Evolutionary conservation across 2,888 invertebrate genomes (phyloP), one percentile per base, ranked within the genome.

Genomic region (Phyllotreta striolata): DNA sequence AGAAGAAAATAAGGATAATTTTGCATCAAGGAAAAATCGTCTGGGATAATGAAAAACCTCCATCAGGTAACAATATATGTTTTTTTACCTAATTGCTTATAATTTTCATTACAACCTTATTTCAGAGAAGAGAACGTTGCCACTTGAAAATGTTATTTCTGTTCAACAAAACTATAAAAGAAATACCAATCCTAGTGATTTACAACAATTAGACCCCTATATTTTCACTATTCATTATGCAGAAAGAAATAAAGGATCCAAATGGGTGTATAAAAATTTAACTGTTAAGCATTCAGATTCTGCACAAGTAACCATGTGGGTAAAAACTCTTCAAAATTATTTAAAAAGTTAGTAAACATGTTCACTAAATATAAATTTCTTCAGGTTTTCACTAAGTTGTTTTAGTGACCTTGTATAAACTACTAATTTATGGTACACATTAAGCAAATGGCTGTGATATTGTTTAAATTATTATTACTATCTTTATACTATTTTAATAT

Each of bases 151-250:
- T 77, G 83, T 87, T 24, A 79, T 87, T 66, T 81, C 85, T 6
- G 85, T 86, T 1, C 80, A 81, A 61, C 84, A 84, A 64, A 82
- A 82, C 62, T 81, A 82, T 62, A 77, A 80, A 59, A 78, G 78
- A 74, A 75, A 77, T 55, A 77, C 77, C 9, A 80, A 80, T 62
- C 78, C 79, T 71, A 71, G 82, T 72, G 79, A 80, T 64, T 76
- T 76, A 47, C 73, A 73, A 52, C 63, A 70, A 61, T 69, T 78
- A 40, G 77, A 80, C 63, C 82, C 83, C 6, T 81, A 83, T 61
- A 83, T 84, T 70, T 88, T 87, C 72, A 83, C 86, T 47, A 83
- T 89, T n/a, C 86, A 89, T 73, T 89, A 88, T 78, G 88, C 87
- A 0, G 85, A 85, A 10, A 79, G 82, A 47, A 82, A 82, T 6